phyloP scores from a whole-genome alignment of 1,140 invertebrate species.

The Stegodyphus mimosarum region DNA sequence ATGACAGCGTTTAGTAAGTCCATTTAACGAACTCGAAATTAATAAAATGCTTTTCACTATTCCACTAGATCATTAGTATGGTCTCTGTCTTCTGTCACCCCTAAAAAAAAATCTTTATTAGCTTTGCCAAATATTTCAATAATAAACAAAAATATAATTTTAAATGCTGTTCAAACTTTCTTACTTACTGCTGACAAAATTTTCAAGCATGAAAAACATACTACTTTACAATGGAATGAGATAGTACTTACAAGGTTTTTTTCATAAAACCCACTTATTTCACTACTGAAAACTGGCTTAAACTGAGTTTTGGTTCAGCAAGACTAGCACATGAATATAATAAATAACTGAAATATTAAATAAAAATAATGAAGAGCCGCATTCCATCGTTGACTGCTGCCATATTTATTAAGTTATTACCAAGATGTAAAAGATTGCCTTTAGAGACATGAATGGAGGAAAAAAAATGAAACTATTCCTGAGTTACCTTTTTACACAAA shows the following conservation, averaged over 20 bases:
- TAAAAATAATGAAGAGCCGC: too few species aligned
- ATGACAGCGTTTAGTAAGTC: background rate
- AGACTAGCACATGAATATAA: too few species aligned
- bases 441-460: too few species aligned
- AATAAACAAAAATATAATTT: background rate
- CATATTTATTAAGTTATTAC: too few species aligned
- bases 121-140: background rate
- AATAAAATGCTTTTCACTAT: background rate
- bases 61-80: slow-evolving; percentile 62
- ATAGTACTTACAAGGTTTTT: background rate
- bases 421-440: too few species aligned
- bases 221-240: background rate
- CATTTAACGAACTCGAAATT: background rate
- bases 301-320: too few species aligned
- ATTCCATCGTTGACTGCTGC: too few species aligned
- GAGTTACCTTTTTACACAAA: too few species aligned
- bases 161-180: background rate
- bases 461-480: too few species aligned
- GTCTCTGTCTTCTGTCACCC: slow-evolving; percentile 64
- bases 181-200: background rate
- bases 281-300: background rate
- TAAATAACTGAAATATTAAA: too few species aligned
- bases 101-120: slow-evolving; percentile 11
- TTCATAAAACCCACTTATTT: background rate
- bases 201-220: background rate